These are phyloP conservation scores for Litocranius walleri DNA, from an alignment of 2,113 vertebrate species.

Conservation along the genomic window DNA sequence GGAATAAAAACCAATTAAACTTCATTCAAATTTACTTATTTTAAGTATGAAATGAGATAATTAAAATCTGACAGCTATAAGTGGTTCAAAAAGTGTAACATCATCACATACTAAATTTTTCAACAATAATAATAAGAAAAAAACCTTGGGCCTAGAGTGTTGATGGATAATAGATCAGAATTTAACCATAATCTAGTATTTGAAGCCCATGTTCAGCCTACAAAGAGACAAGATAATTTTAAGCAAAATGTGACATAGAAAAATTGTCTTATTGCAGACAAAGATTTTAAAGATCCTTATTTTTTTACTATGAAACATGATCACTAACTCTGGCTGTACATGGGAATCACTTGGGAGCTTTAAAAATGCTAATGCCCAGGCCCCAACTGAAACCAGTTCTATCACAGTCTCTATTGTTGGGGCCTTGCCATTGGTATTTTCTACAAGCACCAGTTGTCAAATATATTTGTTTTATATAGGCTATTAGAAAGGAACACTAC, in stretches of 20 bases:
- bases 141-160: neutral
- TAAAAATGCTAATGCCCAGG: neutral
- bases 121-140: neutral
- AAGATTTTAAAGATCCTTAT: neutral
- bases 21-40: neutral
- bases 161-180: neutral
- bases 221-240: neutral
- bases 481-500: neutral
- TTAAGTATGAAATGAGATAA: neutral
- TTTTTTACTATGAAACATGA: neutral
- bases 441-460: neutral
- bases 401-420: neutral
- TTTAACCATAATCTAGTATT: neutral
- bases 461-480: neutral
- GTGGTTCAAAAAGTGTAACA: neutral
- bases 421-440: neutral
- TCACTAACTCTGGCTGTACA: neutral
- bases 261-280: neutral
- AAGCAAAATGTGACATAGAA: neutral
- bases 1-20: neutral
- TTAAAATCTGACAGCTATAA: neutral
- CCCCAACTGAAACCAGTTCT: neutral
- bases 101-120: neutral
- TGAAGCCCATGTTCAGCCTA: neutral
- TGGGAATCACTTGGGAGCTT: neutral